phyloP scores from a whole-genome alignment of 2,888 invertebrate genomes.

The Eupithecia inturbata region DNA sequence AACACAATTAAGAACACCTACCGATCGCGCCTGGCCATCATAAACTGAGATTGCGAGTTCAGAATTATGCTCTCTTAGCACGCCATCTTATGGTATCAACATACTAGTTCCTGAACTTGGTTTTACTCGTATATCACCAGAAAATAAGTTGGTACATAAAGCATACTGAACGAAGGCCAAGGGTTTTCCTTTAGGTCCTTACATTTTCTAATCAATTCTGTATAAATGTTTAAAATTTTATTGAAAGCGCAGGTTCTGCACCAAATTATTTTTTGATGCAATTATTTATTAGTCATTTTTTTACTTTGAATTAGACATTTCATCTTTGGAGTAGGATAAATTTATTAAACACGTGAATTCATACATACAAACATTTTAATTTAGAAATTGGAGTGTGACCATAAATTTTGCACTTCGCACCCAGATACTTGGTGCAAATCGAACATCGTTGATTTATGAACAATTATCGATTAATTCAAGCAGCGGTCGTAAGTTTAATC shows the following conservation, averaged over 20 bases:
- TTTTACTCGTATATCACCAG: neutral
- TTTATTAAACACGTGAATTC: no score
- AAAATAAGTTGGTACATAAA: neutral
- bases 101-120: neutral
- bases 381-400: conserved; percentile 47
- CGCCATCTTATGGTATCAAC: conserved; percentile 73
- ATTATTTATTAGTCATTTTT: neutral
- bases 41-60: conserved; percentile 73
- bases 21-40: conserved; percentile 64
- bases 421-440: conserved; percentile 80
- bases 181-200: neutral
- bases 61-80: conserved; percentile 77
- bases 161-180: neutral
- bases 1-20: conserved; percentile 65
- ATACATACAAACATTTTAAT: conserved; percentile 9
- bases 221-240: neutral
- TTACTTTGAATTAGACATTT: neutral
- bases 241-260: neutral
- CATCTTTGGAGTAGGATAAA: neutral
- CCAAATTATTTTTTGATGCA: neutral
- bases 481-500: conserved; percentile 82
- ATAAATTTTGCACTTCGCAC: conserved; percentile 82
- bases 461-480: conserved; percentile 85
- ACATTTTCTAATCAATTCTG: neutral
- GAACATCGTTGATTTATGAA: conserved; percentile 83